Percentiles rank a stretch among this genome's conserved stretches.
Evolutionary conservation across 2,888 invertebrate genomes (phyloP).

Genomic region (Cylloceria caligata): DNA sequence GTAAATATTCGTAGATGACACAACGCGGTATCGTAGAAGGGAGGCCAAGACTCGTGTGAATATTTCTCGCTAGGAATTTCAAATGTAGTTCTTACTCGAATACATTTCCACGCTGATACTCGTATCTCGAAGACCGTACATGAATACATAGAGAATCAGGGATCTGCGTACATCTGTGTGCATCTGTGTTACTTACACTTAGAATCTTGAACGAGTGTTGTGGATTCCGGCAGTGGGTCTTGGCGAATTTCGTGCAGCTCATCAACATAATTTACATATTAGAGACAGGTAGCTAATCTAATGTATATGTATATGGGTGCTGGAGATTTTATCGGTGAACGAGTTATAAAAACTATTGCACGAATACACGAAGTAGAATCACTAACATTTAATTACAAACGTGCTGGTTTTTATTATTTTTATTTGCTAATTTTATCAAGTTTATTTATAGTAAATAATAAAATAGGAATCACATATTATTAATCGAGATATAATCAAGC

Average conservation of each 20-base stretch:
- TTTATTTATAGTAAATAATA: no score
- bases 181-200: background rate
- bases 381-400: no score
- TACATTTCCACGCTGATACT: slow-evolving; percentile 50
- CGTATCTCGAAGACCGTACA: slow-evolving; percentile 32
- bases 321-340: background rate
- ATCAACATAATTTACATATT: slow-evolving; percentile 32
- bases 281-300: background rate
- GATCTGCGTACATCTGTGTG: background rate
- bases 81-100: slow-evolving; percentile 29
- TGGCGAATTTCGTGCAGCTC: slow-evolving; percentile 5
- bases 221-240: slow-evolving; percentile 17
- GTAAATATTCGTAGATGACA: slow-evolving; percentile 41
- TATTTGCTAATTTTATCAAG: no score
- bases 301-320: background rate
- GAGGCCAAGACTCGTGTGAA: slow-evolving; percentile 28
- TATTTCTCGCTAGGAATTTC: slow-evolving; percentile 49
- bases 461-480: no score
- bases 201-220: slow-evolving; percentile 28
- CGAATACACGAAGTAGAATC: no score
- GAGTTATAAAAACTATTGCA: background rate
- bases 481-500: no score
- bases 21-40: slow-evolving; percentile 23
- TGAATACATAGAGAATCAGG: slow-evolving; percentile 30
- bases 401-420: no score